Evolutionary conservation across 2,888 invertebrate species (phyloP), one percentile per base, ranked within the genome.

Genomic region (Harpagoxenus sublaevis): DNA sequence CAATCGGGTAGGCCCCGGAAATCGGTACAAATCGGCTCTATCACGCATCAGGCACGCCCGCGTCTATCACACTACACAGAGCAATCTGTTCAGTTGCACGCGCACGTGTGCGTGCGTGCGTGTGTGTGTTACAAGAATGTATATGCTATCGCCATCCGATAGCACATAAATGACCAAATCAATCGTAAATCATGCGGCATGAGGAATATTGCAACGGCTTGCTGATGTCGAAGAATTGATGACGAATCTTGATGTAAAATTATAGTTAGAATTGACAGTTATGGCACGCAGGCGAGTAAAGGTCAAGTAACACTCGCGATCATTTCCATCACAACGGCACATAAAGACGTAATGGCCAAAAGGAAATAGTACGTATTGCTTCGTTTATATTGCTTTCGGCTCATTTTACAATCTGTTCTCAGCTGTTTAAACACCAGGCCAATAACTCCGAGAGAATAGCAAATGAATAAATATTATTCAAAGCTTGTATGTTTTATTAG

Each of bases 41-140:
- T 28, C 9, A 35, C 15, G 9, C 6, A 35, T 39, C 35, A 31
- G 28, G 39, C 42, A 78, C 28, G 68, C 39, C 8, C 23, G 35
- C 66, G 28, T 53, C 35, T 42, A 42, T 78, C 42, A 28, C 10
- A 28, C 63, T 63, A 6, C 39, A 57, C 31, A 75, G 12, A 75
- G 2, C 23, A 12, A 75, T 62, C 35, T 75, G 39, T 53, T 31
- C 2, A n/a, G 12, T 55, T 55, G 6, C 15, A 62, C 15, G n/a
- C 12, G n/a, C 10, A 8, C 2, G 10, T 31, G 8, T 66, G 15
- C 23, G 23, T 23, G 23, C 23, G 23, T 23, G 23, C 23, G 23
- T 23, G 23, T 23, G 23, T 23, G 23, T 23, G 23, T 23, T 23
- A 31, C n/a, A 8, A 9, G 15, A 15, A 51, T 4, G 15, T 12